Base-by-base conservation (phyloP, 2,888 invertebrate species). In the Oscheius sp. region DNA sequence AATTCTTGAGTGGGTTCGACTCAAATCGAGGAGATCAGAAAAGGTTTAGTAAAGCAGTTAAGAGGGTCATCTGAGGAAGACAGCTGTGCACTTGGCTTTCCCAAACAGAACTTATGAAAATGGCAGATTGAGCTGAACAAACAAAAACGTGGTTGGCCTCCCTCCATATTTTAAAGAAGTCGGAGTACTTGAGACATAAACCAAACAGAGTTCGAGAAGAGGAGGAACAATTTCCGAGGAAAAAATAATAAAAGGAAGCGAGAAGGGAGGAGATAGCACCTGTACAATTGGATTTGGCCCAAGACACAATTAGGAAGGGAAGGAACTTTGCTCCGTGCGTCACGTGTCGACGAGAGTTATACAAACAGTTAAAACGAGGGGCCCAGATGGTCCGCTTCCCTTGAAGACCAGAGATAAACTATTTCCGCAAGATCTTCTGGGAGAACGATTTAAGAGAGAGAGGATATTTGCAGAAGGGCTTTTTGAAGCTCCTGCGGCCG, bases 321-420 rank as follows among this genome's bases (percentile, higher is more conserved):
- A 12, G n/a, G 29, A 53, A 6, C 50, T 25, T 25, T 46, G 46
- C 46, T 17, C 46, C 23, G 48, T 31, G 34, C 33, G 33, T 55
- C 55, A 55, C 55, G 55, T 55, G 55, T n/a, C 17, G 34, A 48
- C 23, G 15, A 10, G 52, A 27, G 29, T 29, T 52, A 55, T 55
- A 55, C 55, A 55, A 55, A 55, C 55, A 55, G 27, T 29, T n/a
- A 12, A 3, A 12, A 12, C 37, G 8, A 34, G 12, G 12, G 20
- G 48, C 12, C 48, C 48, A 48, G 48, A 48, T 48, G 48, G 48
- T 20, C 37, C 37, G 15, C 8, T 15, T 37, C 37, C 37, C 37
- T n/a, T n/a, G n/a, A n/a, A n/a, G n/a, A n/a, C n/a, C n/a, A n/a
- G n/a, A n/a, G n/a, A n/a, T n/a, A n/a, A n/a, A n/a, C n/a, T n/a